Evolutionary conservation across 2,888 invertebrate genomes (phyloP).

Genomic region (Eurytoma adleriae): DNA sequence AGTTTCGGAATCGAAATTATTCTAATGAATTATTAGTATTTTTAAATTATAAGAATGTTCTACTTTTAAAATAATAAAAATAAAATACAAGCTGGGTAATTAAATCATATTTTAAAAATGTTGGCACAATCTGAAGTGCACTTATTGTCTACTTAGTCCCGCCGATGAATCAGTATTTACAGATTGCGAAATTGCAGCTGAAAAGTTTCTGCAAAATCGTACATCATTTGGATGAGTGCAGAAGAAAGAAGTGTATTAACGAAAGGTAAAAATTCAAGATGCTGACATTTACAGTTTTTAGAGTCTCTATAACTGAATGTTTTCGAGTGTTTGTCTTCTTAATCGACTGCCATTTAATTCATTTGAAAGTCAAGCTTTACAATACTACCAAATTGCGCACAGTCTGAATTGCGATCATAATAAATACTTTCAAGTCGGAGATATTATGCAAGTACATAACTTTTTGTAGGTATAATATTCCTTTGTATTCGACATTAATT

Average conservation of each 20-base stretch:
- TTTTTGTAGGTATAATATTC: neutral
- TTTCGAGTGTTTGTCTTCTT: too few species aligned
- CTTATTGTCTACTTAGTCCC: neutral
- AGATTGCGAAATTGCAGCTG: neutral
- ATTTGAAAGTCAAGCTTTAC: too few species aligned
- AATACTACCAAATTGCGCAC: too few species aligned
- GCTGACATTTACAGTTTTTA: too few species aligned
- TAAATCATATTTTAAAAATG: neutral
- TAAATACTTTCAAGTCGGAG: constrained; percentile 9
- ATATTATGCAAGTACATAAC: constrained; percentile 17
- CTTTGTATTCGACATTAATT: constrained; percentile 27
- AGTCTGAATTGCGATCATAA: neutral
- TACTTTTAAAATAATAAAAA: neutral
- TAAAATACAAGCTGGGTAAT: neutral
- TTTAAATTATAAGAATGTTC: too few species aligned
- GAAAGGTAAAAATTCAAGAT: too few species aligned
- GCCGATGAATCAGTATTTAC: neutral
- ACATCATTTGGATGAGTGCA: too few species aligned
- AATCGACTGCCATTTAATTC: too few species aligned
- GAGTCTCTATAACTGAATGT: too few species aligned
- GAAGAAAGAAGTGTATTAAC: too few species aligned
- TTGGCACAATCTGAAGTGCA: neutral
- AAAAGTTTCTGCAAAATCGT: neutral
- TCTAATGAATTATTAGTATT: too few species aligned
- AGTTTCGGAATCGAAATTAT: too few species aligned